A percentile compares a stretch with the other conserved stretches of the same genome.
Conservation (phyloP, 1,140 invertebrate species). For the Eubasilissa regina region DNA sequence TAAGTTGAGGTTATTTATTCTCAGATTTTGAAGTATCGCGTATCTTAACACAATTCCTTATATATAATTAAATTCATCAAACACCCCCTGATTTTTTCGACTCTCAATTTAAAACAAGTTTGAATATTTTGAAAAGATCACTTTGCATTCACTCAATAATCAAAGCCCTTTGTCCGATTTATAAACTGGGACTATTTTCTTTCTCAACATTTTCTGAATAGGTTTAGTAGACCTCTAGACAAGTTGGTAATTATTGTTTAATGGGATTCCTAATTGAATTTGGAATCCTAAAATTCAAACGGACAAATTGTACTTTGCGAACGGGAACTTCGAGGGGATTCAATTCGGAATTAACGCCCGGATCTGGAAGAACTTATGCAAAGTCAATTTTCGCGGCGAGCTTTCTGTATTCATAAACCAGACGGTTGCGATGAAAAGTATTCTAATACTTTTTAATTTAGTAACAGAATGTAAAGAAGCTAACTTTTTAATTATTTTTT, state of each 20-base stretch:
- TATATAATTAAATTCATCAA: too few species aligned
- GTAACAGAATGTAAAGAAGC: too few species aligned
- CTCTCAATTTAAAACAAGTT: too few species aligned
- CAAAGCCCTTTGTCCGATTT: too few species aligned
- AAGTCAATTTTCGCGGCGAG: conserved; percentile 2
- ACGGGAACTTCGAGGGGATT: background rate
- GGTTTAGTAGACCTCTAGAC: conserved; percentile 15
- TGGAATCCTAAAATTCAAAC: conserved; percentile 3
- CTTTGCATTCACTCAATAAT: too few species aligned
- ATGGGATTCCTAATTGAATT: conserved; percentile 18
- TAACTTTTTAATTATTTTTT: too few species aligned
- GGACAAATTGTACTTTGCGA: background rate
- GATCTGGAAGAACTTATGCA: background rate
- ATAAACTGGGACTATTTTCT: too few species aligned
- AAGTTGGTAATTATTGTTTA: conserved; percentile 14
- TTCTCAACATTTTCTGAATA: background rate
- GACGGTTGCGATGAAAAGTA: background rate
- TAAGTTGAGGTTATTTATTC: too few species aligned
- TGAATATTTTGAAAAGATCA: too few species aligned
- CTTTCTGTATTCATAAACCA: background rate
- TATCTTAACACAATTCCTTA: too few species aligned
- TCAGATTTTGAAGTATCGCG: too few species aligned
- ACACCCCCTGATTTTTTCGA: too few species aligned
- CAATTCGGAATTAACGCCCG: conserved; percentile 1
- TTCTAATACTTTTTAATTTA: background rate